phyloP scores from a whole-genome alignment of 2,113 vertebrate species.

The Laticauda colubrina region DNA sequence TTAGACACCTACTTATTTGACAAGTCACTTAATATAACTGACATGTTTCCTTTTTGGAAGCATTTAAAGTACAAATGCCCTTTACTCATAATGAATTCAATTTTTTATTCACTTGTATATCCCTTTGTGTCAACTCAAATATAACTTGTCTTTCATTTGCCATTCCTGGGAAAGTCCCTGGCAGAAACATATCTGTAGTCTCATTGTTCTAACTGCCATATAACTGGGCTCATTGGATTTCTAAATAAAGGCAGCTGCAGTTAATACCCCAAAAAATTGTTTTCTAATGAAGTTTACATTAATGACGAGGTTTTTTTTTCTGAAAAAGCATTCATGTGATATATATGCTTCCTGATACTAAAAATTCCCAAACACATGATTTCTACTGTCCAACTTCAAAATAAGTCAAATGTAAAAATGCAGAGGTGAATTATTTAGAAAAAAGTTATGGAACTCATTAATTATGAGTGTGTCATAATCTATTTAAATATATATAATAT shows the following conservation, averaged over 20 bases:
- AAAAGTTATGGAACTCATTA: not conserved
- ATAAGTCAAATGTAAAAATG: not conserved
- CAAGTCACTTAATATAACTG: not conserved
- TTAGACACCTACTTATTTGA: not conserved
- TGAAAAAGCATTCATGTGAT: not conserved
- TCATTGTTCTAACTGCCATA: not conserved
- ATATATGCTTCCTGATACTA: not conserved
- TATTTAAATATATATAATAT: not conserved
- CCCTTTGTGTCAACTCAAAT: not conserved
- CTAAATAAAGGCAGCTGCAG: not conserved
- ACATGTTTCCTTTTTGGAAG: not conserved
- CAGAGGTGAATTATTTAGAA: not conserved
- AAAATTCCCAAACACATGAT: not conserved
- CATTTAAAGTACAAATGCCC: not conserved
- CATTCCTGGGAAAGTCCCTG: slow-evolving; percentile 22
- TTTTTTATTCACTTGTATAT: not conserved
- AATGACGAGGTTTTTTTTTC: not conserved
- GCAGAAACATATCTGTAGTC: not conserved
- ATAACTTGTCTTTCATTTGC: not conserved
- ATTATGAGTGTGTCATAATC: not conserved
- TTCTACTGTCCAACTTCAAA: not conserved
- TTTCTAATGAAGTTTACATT: not conserved
- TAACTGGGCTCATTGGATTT: not conserved
- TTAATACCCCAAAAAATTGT: not conserved
- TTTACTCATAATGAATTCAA: not conserved